Conservation (phyloP, 30 jellyfish, hydroid and myxozoan genomes). For the Pelagia noctiluca region DNA sequence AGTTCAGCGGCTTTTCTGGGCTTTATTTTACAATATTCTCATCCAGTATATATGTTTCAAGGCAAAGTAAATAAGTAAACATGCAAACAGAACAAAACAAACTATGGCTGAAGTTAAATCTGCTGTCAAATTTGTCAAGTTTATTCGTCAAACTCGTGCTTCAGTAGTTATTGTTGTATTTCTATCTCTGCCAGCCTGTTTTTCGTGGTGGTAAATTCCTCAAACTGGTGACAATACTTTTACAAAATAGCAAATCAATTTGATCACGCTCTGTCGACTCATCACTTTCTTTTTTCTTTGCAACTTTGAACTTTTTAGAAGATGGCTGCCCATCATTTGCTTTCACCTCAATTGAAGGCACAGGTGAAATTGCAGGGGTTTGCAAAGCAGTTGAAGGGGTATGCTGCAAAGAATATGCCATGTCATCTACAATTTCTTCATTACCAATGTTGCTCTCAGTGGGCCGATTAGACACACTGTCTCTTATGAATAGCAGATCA, state of each 20-base stretch:
- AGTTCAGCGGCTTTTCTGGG: too few relatives aligned
- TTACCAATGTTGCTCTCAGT: constrained; percentile 25
- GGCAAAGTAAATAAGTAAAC: too few relatives aligned
- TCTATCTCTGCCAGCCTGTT: constrained; percentile 36
- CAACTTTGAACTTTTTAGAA: too few relatives aligned
- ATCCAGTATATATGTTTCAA: too few relatives aligned
- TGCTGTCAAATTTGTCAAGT: constrained; percentile 8
- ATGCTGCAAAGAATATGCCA: not conserved
- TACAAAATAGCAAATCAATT: constrained; percentile 32
- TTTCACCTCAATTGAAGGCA: too few relatives aligned
- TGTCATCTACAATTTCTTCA: constrained; percentile 15
- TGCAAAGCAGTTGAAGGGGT: too few relatives aligned
- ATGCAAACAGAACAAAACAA: too few relatives aligned
- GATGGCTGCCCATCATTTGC: too few relatives aligned
- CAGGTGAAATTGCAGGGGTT: too few relatives aligned
- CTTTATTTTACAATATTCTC: too few relatives aligned
- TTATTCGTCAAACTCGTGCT: constrained; percentile 49
- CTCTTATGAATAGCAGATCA: constrained; percentile 30
- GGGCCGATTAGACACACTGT: constrained; percentile 25
- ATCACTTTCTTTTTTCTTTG: constrained; percentile 2
- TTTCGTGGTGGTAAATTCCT: constrained; percentile 24
- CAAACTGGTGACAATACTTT: constrained; percentile 35
- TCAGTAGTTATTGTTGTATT: constrained; percentile 27
- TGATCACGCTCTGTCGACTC: constrained; percentile 25
- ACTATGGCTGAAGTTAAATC: too few relatives aligned